Percentiles rank a stretch among this genome's conserved stretches.
Evolutionary conservation across 2,797 vertebrate species (phyloP).

Genomic region (Simalia tracyae): DNA sequence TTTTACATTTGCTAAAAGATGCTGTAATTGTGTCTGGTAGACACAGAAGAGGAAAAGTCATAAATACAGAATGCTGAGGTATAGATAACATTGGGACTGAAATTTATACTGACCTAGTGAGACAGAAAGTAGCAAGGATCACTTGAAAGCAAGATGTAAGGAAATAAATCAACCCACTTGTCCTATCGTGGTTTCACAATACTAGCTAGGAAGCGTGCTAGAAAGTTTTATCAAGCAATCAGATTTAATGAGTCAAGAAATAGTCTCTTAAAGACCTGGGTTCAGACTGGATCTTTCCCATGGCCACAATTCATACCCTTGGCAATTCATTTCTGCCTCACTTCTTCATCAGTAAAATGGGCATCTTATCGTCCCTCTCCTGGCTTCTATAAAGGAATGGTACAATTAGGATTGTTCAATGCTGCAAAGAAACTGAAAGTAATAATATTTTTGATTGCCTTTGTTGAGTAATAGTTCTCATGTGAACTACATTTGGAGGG

Average conservation of each 20-base stretch:
- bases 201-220: constrained; percentile 28
- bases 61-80: constrained; percentile 46
- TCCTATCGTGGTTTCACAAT: constrained; percentile 44
- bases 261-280: background rate
- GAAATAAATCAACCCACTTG: background rate
- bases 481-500: background rate
- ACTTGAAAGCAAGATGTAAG: background rate
- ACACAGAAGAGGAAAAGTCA: constrained; percentile 52
- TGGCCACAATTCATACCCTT: background rate
- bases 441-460: background rate
- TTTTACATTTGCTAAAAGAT: constrained; percentile 52
- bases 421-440: background rate
- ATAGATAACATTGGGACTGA: constrained; percentile 17
- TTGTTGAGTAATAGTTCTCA: background rate
- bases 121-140: constrained; percentile 31
- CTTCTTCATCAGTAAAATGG: background rate
- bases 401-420: background rate
- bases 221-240: constrained; percentile 12
- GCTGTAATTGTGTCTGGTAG: constrained; percentile 49
- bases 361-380: background rate
- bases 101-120: constrained; percentile 52
- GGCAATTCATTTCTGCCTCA: background rate
- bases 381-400: background rate
- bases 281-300: background rate
- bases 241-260: background rate